phyloP scores from a whole-genome alignment of 2,888 invertebrate species.

The Andrena hattorfiana region DNA sequence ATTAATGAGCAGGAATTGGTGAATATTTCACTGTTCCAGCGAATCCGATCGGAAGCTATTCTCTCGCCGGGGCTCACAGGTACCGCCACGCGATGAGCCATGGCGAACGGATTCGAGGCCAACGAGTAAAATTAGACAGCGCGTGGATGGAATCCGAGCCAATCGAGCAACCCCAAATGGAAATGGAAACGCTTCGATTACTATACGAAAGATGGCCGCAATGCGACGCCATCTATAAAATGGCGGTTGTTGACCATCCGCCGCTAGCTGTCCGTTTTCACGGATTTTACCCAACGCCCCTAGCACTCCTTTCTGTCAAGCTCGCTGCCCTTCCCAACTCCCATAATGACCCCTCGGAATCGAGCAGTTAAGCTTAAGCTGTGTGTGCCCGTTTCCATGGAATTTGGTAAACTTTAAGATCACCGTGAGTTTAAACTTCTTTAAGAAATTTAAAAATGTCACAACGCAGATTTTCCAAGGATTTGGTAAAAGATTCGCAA shows the following conservation, averaged over 20 bases:
- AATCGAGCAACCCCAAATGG: conserved; percentile 67
- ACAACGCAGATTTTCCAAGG: too few relatives aligned
- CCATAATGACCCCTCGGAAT: conserved; percentile 3
- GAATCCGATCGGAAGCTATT: conserved; percentile 28
- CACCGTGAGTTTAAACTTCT: not conserved
- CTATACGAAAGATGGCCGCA: conserved; percentile 77
- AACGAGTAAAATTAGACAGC: conserved; percentile 72
- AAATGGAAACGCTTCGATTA: conserved; percentile 65
- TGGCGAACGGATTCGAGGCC: conserved; percentile 67
- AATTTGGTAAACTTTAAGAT: not conserved
- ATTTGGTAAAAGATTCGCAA: too few relatives aligned
- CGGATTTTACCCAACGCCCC: not conserved
- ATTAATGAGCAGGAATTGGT: not conserved
- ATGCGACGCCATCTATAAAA: conserved; percentile 73
- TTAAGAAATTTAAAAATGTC: too few relatives aligned
- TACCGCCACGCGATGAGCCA: conserved; percentile 55
- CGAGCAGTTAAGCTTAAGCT: not conserved
- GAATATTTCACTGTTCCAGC: conserved; percentile 11
- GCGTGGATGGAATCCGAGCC: conserved; percentile 69
- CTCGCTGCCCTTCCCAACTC: not conserved
- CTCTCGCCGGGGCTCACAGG: conserved; percentile 54
- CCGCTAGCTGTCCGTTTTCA: conserved; percentile 15
- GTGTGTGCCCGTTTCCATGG: not conserved
- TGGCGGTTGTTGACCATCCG: conserved; percentile 67
- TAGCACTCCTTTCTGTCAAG: not conserved